Evolutionary conservation across 2,888 invertebrate species (phyloP).

Genomic region (Macaria liturata): DNA sequence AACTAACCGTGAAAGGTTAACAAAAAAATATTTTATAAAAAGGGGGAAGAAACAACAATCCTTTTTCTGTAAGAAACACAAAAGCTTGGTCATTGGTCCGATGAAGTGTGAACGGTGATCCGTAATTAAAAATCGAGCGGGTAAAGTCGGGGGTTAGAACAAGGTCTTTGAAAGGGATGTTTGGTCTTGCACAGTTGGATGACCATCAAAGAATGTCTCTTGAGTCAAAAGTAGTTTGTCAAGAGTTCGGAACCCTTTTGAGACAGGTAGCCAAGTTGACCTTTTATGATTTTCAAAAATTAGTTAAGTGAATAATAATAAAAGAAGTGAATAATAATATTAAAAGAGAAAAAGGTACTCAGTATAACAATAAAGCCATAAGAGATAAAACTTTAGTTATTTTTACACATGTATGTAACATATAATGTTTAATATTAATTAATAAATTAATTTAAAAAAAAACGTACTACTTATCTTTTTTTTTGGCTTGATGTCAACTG

Average conservation of each 20-base stretch:
- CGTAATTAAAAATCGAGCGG: constrained; percentile 78
- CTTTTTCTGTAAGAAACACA: constrained; percentile 72
- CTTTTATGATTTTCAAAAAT: no score
- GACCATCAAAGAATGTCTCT: constrained; percentile 54
- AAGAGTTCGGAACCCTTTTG: constrained; percentile 12
- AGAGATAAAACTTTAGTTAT: no score
- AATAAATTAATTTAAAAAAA: no score
- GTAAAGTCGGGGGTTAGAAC: constrained; percentile 55
- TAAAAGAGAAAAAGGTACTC: no score
- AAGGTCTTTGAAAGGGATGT: constrained; percentile 55
- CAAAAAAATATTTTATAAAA: constrained; percentile 55
- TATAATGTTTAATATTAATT: no score
- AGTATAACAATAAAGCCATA: no score
- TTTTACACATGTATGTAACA: no score
- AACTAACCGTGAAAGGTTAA: constrained; percentile 73
- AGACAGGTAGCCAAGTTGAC: no score
- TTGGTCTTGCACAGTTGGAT: constrained; percentile 61
- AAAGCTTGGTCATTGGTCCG: constrained; percentile 70
- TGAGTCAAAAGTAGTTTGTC: constrained; percentile 29
- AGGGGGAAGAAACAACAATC: constrained; percentile 63
- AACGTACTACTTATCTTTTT: no score
- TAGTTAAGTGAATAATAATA: no score
- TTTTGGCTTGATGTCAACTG: no score
- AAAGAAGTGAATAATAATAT: no score
- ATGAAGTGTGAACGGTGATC: constrained; percentile 74